Conservation (phyloP, 2,113 vertebrate genomes). For the Cacatua alba region DNA sequence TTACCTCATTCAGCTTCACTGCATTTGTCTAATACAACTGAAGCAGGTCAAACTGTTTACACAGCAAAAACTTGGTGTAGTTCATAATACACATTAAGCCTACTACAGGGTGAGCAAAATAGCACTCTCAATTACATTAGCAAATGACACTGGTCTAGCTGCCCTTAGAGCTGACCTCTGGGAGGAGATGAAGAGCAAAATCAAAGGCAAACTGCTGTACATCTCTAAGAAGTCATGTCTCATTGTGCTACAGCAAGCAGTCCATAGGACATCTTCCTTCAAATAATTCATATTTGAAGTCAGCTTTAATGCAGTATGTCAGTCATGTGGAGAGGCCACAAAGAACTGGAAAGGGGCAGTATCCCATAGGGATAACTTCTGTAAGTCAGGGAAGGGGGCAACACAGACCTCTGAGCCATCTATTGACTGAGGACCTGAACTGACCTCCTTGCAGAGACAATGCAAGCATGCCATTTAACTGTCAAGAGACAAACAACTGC, state of each 20-base stretch:
- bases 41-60: background rate
- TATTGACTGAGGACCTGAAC: background rate
- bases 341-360: background rate
- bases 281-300: constrained; percentile 25
- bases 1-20: background rate
- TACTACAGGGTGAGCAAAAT: background rate
- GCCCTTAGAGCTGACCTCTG: background rate
- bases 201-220: constrained; percentile 28
- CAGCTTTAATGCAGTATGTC: background rate
- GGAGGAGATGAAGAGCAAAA: background rate
- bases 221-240: background rate
- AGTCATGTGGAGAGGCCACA: background rate
- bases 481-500: background rate
- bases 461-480: background rate
- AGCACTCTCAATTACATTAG: background rate
- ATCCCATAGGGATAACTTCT: background rate
- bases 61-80: background rate
- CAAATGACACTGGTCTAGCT: background rate
- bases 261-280: background rate
- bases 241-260: background rate
- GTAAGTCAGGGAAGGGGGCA: background rate
- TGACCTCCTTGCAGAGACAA: constrained; percentile 6
- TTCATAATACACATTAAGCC: background rate
- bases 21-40: background rate
- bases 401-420: constrained; percentile 15